Conservation (phyloP, 2,888 invertebrate species). For the Acanthosepion esculentum region DNA sequence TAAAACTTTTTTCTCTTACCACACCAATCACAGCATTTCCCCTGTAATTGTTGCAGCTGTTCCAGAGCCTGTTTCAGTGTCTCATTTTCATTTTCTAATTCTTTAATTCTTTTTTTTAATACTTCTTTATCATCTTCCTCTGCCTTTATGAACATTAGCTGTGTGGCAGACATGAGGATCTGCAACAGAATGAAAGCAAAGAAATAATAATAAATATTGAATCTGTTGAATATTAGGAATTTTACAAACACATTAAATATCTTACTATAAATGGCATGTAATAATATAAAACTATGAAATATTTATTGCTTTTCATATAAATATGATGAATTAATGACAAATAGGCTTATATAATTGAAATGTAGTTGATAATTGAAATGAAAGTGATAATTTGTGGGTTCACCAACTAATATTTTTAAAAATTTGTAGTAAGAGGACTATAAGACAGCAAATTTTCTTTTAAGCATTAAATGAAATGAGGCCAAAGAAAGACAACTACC, state of each 20-base stretch:
- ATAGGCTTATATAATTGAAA: too few relatives aligned
- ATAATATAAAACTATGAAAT: too few relatives aligned
- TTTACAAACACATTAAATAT: neutral
- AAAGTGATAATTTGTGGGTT: too few relatives aligned
- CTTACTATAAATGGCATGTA: too few relatives aligned
- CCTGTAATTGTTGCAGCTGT: slow-evolving; percentile 38
- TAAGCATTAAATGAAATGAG: too few relatives aligned
- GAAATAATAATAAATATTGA: neutral
- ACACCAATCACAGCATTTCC: slow-evolving; percentile 44
- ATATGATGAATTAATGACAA: too few relatives aligned
- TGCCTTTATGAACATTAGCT: slow-evolving; percentile 35
- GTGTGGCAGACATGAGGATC: neutral
- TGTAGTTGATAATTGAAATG: too few relatives aligned
- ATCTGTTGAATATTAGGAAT: neutral
- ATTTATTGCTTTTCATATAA: too few relatives aligned
- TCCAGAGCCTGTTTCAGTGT: slow-evolving; percentile 33
- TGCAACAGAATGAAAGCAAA: neutral
- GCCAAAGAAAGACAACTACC: too few relatives aligned
- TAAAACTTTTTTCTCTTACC: neutral
- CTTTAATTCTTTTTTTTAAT: slow-evolving; percentile 38
- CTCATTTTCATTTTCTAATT: slow-evolving; percentile 34
- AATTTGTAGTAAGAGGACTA: too few relatives aligned
- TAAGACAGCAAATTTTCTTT: too few relatives aligned
- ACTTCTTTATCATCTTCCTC: slow-evolving; percentile 42
- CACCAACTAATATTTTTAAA: too few relatives aligned